Evolutionary conservation across 2,797 vertebrate genomes (phyloP), one percentile per base, ranked within the genome.

Genomic region (Pantherophis alleghaniensis): DNA sequence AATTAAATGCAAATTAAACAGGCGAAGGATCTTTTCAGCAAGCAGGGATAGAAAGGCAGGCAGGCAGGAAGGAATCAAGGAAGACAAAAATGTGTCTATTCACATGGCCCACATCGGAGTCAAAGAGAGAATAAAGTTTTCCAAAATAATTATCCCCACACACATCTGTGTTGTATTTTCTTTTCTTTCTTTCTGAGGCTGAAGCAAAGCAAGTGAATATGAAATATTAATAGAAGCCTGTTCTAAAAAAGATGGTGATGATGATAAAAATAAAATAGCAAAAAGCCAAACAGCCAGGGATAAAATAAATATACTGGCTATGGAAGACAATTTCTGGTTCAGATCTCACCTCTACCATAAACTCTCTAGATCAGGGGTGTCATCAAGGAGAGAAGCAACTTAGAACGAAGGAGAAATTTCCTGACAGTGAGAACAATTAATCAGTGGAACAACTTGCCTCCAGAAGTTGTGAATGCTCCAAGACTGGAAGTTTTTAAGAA

Each of bases 151-250:
- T 95, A 95, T 69, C 59, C 12, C 87, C 83, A 28, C 92, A 92
- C 53, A 4, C 88, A 91, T 92, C 20, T 92, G 26, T 57, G 47
- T 2, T 91, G 87, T 9, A 2, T 61, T 79, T 92, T 86, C 28
- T 55, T 74, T 69, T 7, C 14, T 32, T 32, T 51, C 28, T 74
- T 74, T 7, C 24, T 74, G 42, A 92, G 87, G 2, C 63, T 91
- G 53, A 94, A 91, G 92, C 91, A 92, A 60, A 91, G 91, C 91
- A 92, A 60, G 47, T 92, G 42, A 63, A 95, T 83, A 94, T 90
- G 90, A 91, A 96, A 9, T 57, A 63, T 42, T 86, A 56, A 90
- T 66, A 86, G 92, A 90, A 28, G n/a, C 60, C 79, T 37, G 26
- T 57, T 86, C 12, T 4, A 53, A 90, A 90, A 51, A 18, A 4